Percentiles rank a stretch among this genome's conserved stretches.
phyloP scores from a whole-genome alignment of 2,113 vertebrate species.

The Climacteris rufus region DNA sequence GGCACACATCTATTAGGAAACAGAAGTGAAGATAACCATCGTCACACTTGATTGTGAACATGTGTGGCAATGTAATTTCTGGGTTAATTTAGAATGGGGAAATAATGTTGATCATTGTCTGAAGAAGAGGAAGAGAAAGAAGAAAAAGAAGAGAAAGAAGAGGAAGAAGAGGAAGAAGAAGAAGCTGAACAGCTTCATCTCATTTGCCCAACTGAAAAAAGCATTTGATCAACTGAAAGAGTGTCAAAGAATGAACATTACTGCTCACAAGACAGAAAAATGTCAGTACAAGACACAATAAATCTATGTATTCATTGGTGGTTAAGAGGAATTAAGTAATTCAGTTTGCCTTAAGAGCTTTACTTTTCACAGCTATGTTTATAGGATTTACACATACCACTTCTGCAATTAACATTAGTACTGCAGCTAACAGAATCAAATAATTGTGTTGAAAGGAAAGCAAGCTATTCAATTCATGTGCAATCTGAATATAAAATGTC shows the following conservation, averaged over 20 bases:
- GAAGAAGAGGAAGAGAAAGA: not conserved
- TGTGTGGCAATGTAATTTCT: not conserved
- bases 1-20: not conserved
- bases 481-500: not conserved
- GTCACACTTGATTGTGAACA: not conserved
- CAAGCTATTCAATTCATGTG: not conserved
- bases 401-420: not conserved
- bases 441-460: not conserved
- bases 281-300: not conserved
- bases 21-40: not conserved
- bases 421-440: not conserved
- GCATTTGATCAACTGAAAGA: not conserved
- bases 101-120: not conserved
- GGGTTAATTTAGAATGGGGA: not conserved
- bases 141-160: not conserved
- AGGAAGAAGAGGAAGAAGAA: not conserved
- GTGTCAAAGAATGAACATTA: not conserved
- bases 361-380: not conserved
- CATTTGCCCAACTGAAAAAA: not conserved
- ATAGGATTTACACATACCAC: not conserved
- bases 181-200: not conserved
- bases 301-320: not conserved
- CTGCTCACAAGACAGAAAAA: not conserved
- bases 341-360: not conserved
- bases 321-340: not conserved